Base-by-base conservation (phyloP, 2,113 vertebrate species). In the Apaloderma vittatum region DNA sequence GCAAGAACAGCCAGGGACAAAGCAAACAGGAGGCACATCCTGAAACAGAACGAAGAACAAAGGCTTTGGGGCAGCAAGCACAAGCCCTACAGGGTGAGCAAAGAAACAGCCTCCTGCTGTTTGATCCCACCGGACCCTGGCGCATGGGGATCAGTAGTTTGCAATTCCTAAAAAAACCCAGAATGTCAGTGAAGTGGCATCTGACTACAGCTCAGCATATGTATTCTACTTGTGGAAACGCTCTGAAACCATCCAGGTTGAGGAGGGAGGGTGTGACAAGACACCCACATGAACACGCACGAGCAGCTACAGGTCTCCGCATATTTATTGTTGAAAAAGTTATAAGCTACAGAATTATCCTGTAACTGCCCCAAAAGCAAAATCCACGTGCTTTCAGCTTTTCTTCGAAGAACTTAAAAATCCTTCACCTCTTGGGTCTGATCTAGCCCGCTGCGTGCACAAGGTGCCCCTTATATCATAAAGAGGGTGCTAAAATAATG, bases 141-240 rank as follows among this genome's bases (percentile, higher is more conserved):
- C 86, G 88, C 58, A 92, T 1, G 2, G 48, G 43, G 59, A 88
- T 94, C 83, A 29, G 88, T 36, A 29, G 88, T 36, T 90, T 88
- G 91, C 95, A 55, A 70, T 80, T 80, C 84, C 94, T 84, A 92
- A 94, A 95, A 95, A 93, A 89, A 95, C 95, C 94, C 83, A 84
- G 76, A 66, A 55, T 16, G 8, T 88, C 93, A 77, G 83, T 6
- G 51, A 55, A 77, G 72, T 62, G 95, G 91, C 89, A 94, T 84
- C 93, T 74, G 68, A 45, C 20, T 45, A 18, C 85, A 63, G 23
- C 62, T 88, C 94, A 86, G 78, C 68, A 6, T 5, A 20, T 66
- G 75, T 5, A 6, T 57, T n/a, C 51, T 86, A 77, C 84, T 78
- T 0, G 0, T 65, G 91, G 79, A 92, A 86, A 86, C 52, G 20